Evolutionary conservation across 2,113 vertebrate genomes (phyloP), one percentile per base, ranked within the genome.

Genomic region (Columba janthina): DNA sequence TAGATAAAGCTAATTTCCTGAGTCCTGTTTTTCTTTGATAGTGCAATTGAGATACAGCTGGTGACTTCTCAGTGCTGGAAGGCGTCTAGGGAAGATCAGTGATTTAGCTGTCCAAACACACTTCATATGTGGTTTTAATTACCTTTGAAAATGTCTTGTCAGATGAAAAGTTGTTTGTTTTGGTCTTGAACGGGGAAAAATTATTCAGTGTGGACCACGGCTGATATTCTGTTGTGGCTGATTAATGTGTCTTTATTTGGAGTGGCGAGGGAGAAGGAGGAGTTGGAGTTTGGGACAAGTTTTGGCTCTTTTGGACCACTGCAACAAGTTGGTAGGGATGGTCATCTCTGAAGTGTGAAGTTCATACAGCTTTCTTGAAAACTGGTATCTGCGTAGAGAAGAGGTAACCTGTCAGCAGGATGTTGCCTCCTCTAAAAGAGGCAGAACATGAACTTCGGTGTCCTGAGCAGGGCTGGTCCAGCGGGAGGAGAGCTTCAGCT

Each of bases 371-470:
- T 40, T 88, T 34, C 36, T 34, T 44, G 53, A 65, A 65, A 73
- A 53, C 29, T n/a, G 6, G 5, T 79, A 9, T n/a, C 16, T 57
- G 9, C 3, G 15, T 65, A 19, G 54, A 58, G 72, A n/a, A 80
- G 17, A 85, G 9, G 11, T 69, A 34, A 29, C 9, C 10, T 72
- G 12, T 80, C 73, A 51, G 17, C 14, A 36, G 34, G 24, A 7
- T 81, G 28, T 31, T 71, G 21, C n/a, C 11, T 65, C 5, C 6
- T 4, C 50, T 60, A 7, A 60, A 44, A 48, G 34, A 72, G 38
- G 29, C 36, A 50, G 2, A 3, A 0, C 8, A 3, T 56, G 66
- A 51, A 12, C 29, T 76, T 2, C 44, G 4, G 18, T 44, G 44
- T 44, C 44, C 10, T 46, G 38, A 28, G 15, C n/a, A 25, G 70